Percentiles rank a stretch among this genome's conserved stretches.
These are phyloP conservation scores for Caenorhabditis uteleia DNA, from an alignment of 2,888 invertebrate genomes.

Conservation along the genomic window DNA sequence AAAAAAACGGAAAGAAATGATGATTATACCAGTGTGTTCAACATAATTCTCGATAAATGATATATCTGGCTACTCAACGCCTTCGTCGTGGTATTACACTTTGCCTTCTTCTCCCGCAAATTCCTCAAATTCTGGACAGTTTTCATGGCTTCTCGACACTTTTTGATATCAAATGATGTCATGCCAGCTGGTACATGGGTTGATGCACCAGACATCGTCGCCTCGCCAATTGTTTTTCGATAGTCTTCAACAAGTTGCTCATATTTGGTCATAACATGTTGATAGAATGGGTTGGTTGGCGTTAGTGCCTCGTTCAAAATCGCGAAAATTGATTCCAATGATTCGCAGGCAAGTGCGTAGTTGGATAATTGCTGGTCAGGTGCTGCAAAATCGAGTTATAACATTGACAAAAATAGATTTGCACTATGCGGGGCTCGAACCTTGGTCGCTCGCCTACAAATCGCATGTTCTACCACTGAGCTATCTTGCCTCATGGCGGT, in stretches of 20 bases:
- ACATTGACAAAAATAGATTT: no score
- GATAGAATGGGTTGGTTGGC: conserved; percentile 4
- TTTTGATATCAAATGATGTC: conserved; percentile 2
- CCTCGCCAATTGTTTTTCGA: background rate
- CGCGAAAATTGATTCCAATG: background rate
- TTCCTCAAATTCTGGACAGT: background rate
- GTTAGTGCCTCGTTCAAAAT: conserved; percentile 1
- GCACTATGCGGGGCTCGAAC: no score
- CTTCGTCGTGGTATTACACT: background rate
- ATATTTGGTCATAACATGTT: conserved; percentile 4
- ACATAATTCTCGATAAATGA: background rate
- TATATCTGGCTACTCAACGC: background rate
- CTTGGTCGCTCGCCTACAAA: no score
- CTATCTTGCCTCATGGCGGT: no score
- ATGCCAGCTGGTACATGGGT: background rate
- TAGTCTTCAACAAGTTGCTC: conserved; percentile 4
- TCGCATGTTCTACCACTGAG: no score
- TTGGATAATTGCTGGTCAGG: background rate
- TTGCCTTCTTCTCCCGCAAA: background rate
- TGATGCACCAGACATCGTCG: background rate
- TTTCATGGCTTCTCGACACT: conserved; percentile 3
- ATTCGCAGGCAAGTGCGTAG: conserved; percentile 3
- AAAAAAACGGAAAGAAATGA: no score
- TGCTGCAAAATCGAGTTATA: background rate
- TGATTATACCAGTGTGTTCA: background rate